These are phyloP conservation scores for Acanthosoma haemorrhoidale DNA, from an alignment of 2,888 invertebrate genomes.

Conservation along the genomic window DNA sequence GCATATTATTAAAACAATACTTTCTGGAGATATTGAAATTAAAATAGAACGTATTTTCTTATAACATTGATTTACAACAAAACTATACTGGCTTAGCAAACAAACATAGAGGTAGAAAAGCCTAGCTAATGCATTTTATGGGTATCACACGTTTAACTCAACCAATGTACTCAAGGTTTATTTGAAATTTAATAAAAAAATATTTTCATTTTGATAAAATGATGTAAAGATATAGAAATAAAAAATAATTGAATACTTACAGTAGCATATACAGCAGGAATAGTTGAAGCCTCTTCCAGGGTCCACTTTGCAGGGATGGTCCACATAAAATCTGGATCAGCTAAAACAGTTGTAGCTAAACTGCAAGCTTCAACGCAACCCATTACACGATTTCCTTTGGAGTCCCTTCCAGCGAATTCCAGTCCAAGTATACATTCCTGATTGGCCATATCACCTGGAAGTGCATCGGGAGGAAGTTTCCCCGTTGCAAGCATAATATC, in stretches of 20 bases:
- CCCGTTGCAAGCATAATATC: conserved; percentile 98
- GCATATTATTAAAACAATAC: too few species aligned
- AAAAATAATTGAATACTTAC: conserved; percentile 47
- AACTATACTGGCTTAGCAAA: too few species aligned
- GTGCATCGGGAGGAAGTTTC: conserved; percentile 92
- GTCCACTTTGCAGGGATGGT: conserved; percentile 81
- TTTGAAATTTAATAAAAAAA: background rate
- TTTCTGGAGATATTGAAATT: too few species aligned
- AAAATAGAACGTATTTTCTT: too few species aligned
- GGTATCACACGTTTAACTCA: background rate
- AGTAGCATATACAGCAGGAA: conserved; percentile 90
- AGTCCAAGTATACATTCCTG: conserved; percentile 92
- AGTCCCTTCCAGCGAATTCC: conserved; percentile 83
- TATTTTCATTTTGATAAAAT: background rate
- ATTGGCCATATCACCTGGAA: conserved; percentile 67
- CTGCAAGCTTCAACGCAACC: conserved; percentile 86
- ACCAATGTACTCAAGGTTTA: background rate
- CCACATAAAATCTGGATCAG: conserved; percentile 82
- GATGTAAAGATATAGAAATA: too few species aligned
- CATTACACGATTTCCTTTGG: conserved; percentile 76
- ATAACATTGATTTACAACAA: too few species aligned
- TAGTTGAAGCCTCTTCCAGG: conserved; percentile 87
- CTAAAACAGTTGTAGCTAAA: conserved; percentile 84
- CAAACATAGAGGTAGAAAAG: too few species aligned
- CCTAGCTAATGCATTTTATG: too few species aligned